Percentiles rank a stretch among this genome's conserved stretches.
These are phyloP conservation scores for Abrostola tripartita DNA, from an alignment of 2,888 invertebrate genomes.

Conservation along the genomic window DNA sequence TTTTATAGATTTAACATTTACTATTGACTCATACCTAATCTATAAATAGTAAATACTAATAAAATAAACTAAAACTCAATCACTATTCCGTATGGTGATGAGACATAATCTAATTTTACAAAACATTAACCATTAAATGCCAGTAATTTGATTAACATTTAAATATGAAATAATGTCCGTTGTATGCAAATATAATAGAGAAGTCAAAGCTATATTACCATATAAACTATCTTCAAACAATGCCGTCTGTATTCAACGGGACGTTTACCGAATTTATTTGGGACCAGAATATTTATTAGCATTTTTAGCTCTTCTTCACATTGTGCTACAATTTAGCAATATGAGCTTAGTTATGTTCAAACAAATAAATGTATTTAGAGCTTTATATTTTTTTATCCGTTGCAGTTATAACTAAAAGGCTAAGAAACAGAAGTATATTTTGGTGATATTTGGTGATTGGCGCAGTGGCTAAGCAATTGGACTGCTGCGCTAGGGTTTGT, in stretches of 20 bases:
- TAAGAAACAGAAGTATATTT: too few species aligned
- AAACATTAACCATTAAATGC: constrained; percentile 51
- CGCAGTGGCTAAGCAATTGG: too few species aligned
- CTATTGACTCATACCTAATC: too few species aligned
- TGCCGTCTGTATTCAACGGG: constrained; percentile 52
- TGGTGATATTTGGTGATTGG: too few species aligned
- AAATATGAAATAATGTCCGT: constrained; percentile 54
- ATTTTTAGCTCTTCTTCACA: constrained; percentile 35
- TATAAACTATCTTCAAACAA: constrained; percentile 58
- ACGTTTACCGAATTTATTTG: constrained; percentile 51
- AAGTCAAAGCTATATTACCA: constrained; percentile 58
- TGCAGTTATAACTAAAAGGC: too few species aligned
- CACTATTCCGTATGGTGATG: constrained; percentile 21
- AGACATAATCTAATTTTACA: constrained; percentile 31
- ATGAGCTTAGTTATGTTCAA: too few species aligned
- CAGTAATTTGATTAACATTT: constrained; percentile 59
- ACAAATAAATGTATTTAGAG: too few species aligned
- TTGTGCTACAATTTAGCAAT: background rate
- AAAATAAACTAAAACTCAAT: constrained; percentile 10
- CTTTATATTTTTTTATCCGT: too few species aligned
- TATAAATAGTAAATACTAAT: too few species aligned
- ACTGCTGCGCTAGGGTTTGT: too few species aligned
- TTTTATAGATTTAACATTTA: too few species aligned
- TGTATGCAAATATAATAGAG: constrained; percentile 56
- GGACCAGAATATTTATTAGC: constrained; percentile 26